Evolutionary conservation across 2,113 vertebrate genomes (phyloP).

Genomic region (Orycteropus afer): DNA sequence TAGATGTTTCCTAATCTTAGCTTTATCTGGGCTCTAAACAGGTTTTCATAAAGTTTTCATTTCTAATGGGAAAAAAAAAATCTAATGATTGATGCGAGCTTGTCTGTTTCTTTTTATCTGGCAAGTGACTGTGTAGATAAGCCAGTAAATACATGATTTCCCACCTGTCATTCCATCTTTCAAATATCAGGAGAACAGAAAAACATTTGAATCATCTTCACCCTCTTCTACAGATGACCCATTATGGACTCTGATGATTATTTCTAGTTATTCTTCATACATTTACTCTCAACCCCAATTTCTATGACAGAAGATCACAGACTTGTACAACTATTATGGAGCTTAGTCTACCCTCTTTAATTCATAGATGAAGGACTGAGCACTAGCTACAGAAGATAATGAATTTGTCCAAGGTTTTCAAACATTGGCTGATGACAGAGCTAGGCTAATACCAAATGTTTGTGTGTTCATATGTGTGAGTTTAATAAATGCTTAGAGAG

Average conservation of each 20-base stretch:
- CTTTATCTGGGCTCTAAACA: background rate
- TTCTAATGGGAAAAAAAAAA: constrained; percentile 13
- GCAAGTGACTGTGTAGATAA: background rate
- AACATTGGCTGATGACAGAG: background rate
- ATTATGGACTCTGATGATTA: background rate
- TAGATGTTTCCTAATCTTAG: constrained; percentile 20
- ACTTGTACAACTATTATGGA: background rate
- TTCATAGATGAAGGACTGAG: background rate
- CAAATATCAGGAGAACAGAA: background rate
- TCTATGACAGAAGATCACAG: background rate
- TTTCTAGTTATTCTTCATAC: background rate
- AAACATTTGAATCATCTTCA: background rate
- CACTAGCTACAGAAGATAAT: background rate
- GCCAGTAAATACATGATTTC: background rate
- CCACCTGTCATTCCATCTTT: background rate
- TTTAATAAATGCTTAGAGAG: background rate
- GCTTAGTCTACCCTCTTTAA: background rate
- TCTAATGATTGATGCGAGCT: background rate
- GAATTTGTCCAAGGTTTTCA: background rate
- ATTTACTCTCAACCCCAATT: background rate
- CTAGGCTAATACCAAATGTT: background rate
- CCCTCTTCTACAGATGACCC: background rate
- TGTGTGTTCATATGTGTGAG: background rate
- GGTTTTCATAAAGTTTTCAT: constrained; percentile 20
- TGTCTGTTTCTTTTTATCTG: background rate